These are phyloP conservation scores for Python bivittatus DNA, from an alignment of 2,113 vertebrate species.

Conservation along the genomic window DNA sequence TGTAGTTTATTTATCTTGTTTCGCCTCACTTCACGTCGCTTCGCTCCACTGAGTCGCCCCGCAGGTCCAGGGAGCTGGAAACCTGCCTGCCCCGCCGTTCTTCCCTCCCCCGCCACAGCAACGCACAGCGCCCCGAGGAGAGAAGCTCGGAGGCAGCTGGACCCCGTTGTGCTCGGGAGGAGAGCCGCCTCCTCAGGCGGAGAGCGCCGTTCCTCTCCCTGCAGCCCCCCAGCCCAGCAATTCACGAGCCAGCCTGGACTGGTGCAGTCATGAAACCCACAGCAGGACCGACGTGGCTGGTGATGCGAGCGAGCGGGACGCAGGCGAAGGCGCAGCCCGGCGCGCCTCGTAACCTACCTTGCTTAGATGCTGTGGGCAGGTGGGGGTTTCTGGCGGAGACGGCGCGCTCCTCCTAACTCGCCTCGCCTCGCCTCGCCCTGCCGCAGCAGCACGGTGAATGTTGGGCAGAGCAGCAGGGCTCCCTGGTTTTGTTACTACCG, in stretches of 20 bases:
- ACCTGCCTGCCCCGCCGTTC: background rate
- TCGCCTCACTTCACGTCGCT: background rate
- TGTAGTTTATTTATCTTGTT: background rate
- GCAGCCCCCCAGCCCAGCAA: background rate
- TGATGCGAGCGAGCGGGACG: background rate
- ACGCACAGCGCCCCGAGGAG: background rate
- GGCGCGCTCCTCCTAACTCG: background rate
- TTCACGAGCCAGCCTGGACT: background rate
- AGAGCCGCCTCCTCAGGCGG: background rate
- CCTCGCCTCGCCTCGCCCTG: background rate
- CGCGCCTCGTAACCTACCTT: constrained; percentile 45
- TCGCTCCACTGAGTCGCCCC: background rate
- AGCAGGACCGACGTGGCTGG: background rate
- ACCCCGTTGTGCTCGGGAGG: background rate
- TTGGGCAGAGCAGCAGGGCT: constrained; percentile 21
- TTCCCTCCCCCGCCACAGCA: background rate
- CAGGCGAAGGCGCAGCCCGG: background rate
- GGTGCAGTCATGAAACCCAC: background rate
- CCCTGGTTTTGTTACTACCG: constrained; percentile 64
- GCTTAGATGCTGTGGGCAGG: background rate
- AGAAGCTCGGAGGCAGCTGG: background rate
- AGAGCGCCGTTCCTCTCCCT: background rate
- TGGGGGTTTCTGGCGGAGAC: background rate
- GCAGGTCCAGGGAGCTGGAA: background rate
- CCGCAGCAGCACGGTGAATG: background rate